Conservation (phyloP, 2,888 invertebrate genomes). For the Microctonus hyperodae region DNA sequence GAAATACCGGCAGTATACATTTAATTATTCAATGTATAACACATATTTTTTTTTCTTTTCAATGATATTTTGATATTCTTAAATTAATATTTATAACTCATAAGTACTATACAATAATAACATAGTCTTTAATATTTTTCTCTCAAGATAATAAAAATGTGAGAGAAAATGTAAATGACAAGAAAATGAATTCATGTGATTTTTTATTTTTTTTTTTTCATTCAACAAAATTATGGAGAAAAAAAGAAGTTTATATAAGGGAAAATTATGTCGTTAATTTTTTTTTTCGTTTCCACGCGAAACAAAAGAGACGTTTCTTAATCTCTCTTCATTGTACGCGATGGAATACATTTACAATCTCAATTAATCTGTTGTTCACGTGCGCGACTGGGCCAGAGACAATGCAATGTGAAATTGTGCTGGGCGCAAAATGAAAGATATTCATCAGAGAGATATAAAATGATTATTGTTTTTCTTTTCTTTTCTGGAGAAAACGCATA, state of each 20-base stretch:
- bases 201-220: no score
- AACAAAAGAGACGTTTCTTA: conserved; percentile 22
- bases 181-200: no score
- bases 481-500: background rate
- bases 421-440: conserved; percentile 26
- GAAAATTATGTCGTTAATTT: background rate
- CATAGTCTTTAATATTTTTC: background rate
- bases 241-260: no score
- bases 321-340: background rate
- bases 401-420: conserved; percentile 36
- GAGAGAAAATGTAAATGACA: background rate
- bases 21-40: conserved; percentile 30
- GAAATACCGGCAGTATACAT: conserved; percentile 26
- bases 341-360: background rate
- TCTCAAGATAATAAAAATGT: no score
- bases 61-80: background rate
- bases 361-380: conserved; percentile 7
- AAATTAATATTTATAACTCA: background rate
- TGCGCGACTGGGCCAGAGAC: conserved; percentile 31
- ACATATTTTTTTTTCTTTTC: background rate
- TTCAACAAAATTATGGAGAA: no score
- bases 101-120: background rate
- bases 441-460: background rate
- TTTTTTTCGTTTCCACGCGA: conserved; percentile 6
- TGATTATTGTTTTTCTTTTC: background rate